Evolutionary conservation across 2,113 vertebrate genomes (phyloP).

Genomic region (Macquaria ambigua): DNA sequence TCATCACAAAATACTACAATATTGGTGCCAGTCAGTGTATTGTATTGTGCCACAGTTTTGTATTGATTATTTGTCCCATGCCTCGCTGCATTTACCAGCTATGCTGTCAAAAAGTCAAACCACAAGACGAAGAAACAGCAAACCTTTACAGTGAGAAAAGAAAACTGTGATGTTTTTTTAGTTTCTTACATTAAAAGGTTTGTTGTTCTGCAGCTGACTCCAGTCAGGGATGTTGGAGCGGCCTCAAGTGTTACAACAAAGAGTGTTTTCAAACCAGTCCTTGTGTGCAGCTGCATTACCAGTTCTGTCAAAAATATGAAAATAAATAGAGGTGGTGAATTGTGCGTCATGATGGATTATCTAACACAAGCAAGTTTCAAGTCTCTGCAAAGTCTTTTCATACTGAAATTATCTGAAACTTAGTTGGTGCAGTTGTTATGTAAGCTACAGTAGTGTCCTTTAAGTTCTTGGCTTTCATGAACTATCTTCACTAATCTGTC

Average conservation of each 20-base stretch:
- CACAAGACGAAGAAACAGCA: not conserved
- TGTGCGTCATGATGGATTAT: not conserved
- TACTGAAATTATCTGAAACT: not conserved
- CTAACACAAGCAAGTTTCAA: not conserved
- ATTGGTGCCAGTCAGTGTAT: not conserved
- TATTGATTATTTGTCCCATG: conserved; percentile 35
- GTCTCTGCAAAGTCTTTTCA: not conserved
- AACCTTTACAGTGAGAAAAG: not conserved
- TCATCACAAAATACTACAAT: not conserved
- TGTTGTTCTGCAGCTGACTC: conserved; percentile 12
- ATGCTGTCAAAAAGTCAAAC: conserved; percentile 6
- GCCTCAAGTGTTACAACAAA: not conserved
- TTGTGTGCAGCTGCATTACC: not conserved
- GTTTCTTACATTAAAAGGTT: not conserved
- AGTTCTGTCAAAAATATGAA: not conserved
- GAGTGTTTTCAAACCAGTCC: conserved; percentile 1
- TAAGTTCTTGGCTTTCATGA: too few species aligned
- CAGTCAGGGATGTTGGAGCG: not conserved
- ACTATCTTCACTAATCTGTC: not conserved
- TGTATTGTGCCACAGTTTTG: not conserved
- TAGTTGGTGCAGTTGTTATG: not conserved
- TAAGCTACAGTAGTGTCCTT: not conserved
- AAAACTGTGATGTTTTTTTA: not conserved
- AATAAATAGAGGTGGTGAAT: not conserved
- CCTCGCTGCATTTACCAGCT: conserved; percentile 15